Evolutionary conservation across 2,888 invertebrate species (phyloP).

Genomic region (Ormyrus rosae): DNA sequence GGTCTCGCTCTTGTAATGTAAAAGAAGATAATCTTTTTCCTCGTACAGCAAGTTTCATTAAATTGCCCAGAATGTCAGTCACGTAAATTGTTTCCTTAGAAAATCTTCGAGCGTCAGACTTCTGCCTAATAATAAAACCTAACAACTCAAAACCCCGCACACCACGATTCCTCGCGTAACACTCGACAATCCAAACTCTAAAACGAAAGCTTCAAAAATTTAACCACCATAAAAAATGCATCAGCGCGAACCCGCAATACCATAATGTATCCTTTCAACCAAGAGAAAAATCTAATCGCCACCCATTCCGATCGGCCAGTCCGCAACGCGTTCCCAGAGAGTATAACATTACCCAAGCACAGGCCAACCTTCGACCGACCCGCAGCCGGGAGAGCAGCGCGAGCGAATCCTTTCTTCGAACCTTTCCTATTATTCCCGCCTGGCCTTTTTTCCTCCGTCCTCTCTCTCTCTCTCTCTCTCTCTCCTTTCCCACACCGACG

Average conservation of each 20-base stretch:
- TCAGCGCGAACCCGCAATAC: neutral
- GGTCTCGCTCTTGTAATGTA: no score
- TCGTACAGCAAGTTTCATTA: no score
- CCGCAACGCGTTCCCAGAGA: constrained; percentile 11
- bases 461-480: constrained; percentile 11
- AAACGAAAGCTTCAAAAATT: no score
- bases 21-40: no score
- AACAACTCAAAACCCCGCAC: no score
- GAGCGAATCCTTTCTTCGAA: constrained; percentile 52
- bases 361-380: constrained; percentile 40
- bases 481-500: neutral
- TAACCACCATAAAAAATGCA: neutral
- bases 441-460: neutral
- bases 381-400: constrained; percentile 17
- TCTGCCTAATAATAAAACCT: no score
- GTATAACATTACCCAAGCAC: constrained; percentile 23
- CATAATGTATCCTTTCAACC: neutral
- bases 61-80: no score
- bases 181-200: neutral
- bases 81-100: no score
- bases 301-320: neutral
- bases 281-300: neutral
- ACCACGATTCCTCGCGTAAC: neutral
- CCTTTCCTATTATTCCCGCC: constrained; percentile 46
- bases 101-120: no score